phyloP scores from a whole-genome alignment of 2,888 invertebrate species.

The Ectobius pallidus region DNA sequence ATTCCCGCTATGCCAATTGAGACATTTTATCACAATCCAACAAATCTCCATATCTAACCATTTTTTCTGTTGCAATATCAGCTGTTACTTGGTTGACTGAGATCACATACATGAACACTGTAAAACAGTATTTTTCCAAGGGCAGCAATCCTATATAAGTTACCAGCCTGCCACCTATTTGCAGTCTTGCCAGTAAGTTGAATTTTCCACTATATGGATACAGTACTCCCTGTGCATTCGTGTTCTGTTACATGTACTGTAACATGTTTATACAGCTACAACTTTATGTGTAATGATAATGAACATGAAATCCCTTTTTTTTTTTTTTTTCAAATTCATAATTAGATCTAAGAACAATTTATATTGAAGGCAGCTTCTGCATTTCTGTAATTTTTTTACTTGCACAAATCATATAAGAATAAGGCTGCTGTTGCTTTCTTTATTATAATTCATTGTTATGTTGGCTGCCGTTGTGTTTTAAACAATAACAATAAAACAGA shows the following conservation, averaged over 20 bases:
- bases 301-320: no score
- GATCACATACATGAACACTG: no score
- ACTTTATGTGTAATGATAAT: no score
- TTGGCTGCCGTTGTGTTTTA: no score
- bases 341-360: background rate
- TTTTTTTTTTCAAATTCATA: background rate
- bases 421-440: background rate
- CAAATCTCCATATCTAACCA: no score
- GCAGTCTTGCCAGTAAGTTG: background rate
- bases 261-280: background rate
- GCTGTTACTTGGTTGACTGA: constrained; percentile 19
- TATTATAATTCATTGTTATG: no score
- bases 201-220: background rate
- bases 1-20: no score
- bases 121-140: constrained; percentile 18
- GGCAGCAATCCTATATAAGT: constrained; percentile 3
- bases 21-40: no score
- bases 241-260: no score
- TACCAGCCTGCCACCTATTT: constrained; percentile 11
- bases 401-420: background rate
- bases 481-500: no score
- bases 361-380: background rate
- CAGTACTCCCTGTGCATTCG: background rate
- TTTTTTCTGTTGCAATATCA: background rate
- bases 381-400: background rate